Evolutionary conservation across 2,113 vertebrate genomes (phyloP), one percentile per base, ranked within the genome.

Genomic region (Paramormyrops kingsleyae): DNA sequence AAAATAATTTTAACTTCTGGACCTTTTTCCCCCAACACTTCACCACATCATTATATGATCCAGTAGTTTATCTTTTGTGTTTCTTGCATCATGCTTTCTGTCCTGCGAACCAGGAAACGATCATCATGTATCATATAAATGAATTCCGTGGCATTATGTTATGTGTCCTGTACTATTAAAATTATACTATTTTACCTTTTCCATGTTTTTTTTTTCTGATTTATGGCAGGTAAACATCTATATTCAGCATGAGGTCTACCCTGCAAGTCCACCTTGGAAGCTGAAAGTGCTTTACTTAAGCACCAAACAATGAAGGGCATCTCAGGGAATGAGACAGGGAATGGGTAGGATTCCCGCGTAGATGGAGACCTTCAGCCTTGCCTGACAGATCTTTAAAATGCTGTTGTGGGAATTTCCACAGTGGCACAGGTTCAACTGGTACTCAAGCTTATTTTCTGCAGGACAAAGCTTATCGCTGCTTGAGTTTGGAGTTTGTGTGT

Each of bases 31-130:
- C 4, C 24, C 4, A 10, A 10, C 19, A n/a, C 4, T 85, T 85
- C 47, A 44, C 44, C 3, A 21, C 35, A 10, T n/a, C 17, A n/a
- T 17, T 49, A 10, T 85, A 46, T 21, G 6, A 84, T 49, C 44
- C 8, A 44, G 15, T 85, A n/a, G 17, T n/a, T 89, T 92, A 90
- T 93, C 80, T 56, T 70, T 91, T 90, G 87, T 90, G 91, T 94
- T 93, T 92, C 84, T 7, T 49, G n/a, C 85, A 90, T 92, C 88
- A 74, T 44, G 39, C 17, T 27, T 85, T 85, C 46, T 53, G 44
- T 49, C 83, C 83, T 13, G 42, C 19, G 1, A 83, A 46, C 39
- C 42, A 9, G 15, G 10, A 70, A 70, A 4, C 1, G 2, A 27
- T 10, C 62, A 4, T 77, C 35, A 77, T 77, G 35, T 42, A 77